Evolutionary conservation across 2,113 vertebrate species (phyloP), one percentile per base, ranked within the genome.

Genomic region (Gallinago jamesoni): DNA sequence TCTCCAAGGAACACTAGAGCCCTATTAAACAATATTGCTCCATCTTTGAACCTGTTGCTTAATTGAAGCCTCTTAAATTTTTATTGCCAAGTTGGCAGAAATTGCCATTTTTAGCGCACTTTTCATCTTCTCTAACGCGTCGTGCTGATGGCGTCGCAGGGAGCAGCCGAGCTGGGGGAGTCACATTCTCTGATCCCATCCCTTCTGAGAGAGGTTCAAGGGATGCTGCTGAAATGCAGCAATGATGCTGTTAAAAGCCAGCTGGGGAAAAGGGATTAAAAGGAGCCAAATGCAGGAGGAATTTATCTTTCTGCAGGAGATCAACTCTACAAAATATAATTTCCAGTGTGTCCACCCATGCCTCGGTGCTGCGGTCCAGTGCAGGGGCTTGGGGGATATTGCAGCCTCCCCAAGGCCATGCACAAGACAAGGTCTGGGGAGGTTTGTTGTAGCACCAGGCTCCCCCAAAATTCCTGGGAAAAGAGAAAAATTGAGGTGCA

Each of bases 21-120:
- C 52, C 67, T 83, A 70, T 80, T 93, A 93, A 84, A 84, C 55
- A 79, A 93, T 66, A 95, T 18, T 72, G 73, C 84, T 93, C 90
- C 22, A 50, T 52, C 78, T 93, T 75, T 2, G 0, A 96, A 94
- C 83, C 69, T 59, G 24, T 92, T 88, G 89, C 73, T 92, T 95
- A 95, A 96, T 91, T 95, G 96, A 89, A 91, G 76, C 79, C 87
- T 96, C 79, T 95, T 91, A 79, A 90, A 87, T 84, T 87, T 95
- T 95, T 93, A 93, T 21, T 55, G 93, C 69, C 73, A 47, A 20
- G 67, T 86, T 90, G 94, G 91, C 93, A 95, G 90, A 75, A 96
- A 96, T 67, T 53, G 91, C 63, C 76, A 11, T 74, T 95, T 88
- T 90, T 85, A 91, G 86, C 52, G 85, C 1, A 78, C 57, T 66